Base-by-base conservation (phyloP, 1,140 invertebrate species). In the Atopsyche davidsoni region DNA sequence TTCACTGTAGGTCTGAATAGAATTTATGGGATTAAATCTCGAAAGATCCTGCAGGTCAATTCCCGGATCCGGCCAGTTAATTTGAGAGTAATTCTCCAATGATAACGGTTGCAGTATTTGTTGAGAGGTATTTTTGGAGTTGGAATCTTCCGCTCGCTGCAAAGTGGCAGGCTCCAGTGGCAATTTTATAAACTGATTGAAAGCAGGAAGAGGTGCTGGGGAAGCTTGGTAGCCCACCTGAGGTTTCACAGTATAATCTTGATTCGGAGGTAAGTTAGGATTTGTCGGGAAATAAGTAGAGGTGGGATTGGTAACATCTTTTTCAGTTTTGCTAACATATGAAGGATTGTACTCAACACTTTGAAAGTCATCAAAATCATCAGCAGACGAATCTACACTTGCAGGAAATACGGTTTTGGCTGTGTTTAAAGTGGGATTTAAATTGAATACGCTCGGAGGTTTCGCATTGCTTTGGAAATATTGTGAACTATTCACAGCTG, bases 51-150 rank as follows among this genome's bases (percentile, higher is more conserved):
- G 79, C n/a, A 79, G 73, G 58, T 79, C 75, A 44, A 81, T 77
- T 38, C 75, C 79, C 4, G 79, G 76, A 60, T 79, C 78, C 13
- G 79, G 79, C 80, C 80, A 83, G 58, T 79, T 77, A 14, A 82
- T 81, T 53, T 75, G 71, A 0, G 77, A 76, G 51, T 64, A 71
- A 55, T 68, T 68, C 57, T 74, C 72, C 50, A 74, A 59, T 1
- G 70, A 69, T 18, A 72, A 53, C 4, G 72, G 72, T 53, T 74
- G 68, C 46, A 74, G 57, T 51, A 74, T 74, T 64, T 74, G 72
- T 19, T 61, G 64, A n/a, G 61, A 58, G 22, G 64, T 65, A 43
- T 64, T 62, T 49, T 67, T 67, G 36, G 41, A 55, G 10, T 14
- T 4, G n/a, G 19, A 16, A 7, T 56, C 50, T 21, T 50, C 41